Conservation (phyloP, 2,797 vertebrate species). For the Lophura swinhoii region DNA sequence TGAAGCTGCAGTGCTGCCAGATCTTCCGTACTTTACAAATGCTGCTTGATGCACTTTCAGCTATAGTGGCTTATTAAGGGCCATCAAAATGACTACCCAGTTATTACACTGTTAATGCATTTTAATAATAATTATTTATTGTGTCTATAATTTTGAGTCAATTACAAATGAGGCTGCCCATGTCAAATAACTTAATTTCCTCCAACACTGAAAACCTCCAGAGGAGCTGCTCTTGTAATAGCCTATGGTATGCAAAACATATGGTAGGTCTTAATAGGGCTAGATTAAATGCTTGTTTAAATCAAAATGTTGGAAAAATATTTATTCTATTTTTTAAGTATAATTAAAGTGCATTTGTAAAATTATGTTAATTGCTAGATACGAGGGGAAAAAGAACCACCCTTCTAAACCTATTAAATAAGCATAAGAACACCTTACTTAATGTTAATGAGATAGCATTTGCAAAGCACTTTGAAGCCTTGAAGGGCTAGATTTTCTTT, state of each 20-base stretch:
- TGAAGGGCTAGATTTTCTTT: background rate
- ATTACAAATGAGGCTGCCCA: slow-evolving; percentile 22
- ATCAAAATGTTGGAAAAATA: slow-evolving; percentile 65
- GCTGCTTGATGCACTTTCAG: background rate
- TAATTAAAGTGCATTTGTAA: slow-evolving; percentile 49
- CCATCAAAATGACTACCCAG: slow-evolving; percentile 41
- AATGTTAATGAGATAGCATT: slow-evolving; percentile 18
- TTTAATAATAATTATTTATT: slow-evolving; percentile 65
- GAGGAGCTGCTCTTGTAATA: background rate
- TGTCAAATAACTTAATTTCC: slow-evolving; percentile 28
- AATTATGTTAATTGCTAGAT: slow-evolving; percentile 42
- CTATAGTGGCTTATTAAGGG: background rate
- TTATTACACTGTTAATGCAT: slow-evolving; percentile 49
- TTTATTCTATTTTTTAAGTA: slow-evolving; percentile 48
- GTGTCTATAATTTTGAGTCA: slow-evolving; percentile 54
- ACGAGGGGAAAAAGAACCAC: background rate
- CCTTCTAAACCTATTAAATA: slow-evolving; percentile 31
- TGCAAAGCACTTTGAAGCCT: slow-evolving; percentile 11
- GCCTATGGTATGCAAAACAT: slow-evolving; percentile 34
- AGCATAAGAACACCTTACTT: background rate
- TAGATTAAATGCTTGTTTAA: slow-evolving; percentile 66
- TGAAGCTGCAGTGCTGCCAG: background rate
- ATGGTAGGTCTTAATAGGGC: slow-evolving; percentile 45
- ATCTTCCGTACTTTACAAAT: background rate
- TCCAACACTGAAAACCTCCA: slow-evolving; percentile 9